phyloP scores from a whole-genome alignment of 1,140 invertebrate genomes.

The Pogonomyrmex californicus region DNA sequence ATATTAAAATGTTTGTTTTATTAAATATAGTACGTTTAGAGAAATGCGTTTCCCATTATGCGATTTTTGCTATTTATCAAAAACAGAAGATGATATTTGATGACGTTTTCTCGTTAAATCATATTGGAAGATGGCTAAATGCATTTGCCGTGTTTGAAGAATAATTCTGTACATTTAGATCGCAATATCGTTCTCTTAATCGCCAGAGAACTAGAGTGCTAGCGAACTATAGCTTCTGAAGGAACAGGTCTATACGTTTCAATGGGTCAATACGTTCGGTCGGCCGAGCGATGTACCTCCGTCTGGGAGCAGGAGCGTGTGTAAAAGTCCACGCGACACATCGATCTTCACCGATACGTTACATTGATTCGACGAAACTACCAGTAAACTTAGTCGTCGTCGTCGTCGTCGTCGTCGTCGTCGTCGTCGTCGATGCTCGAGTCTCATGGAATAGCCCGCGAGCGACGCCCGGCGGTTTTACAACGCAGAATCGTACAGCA shows the following conservation, averaged over 20 bases:
- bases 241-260: constrained; percentile 18
- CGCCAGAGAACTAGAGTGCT: neutral
- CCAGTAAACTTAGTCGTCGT: neutral
- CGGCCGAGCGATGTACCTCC: neutral
- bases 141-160: neutral
- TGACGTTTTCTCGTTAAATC: neutral
- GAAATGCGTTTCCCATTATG: neutral
- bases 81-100: neutral
- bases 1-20: neutral
- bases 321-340: constrained; percentile 37
- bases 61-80: neutral
- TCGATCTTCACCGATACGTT: constrained; percentile 23
- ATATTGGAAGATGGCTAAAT: neutral
- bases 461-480: neutral
- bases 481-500: neutral
- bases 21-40: neutral
- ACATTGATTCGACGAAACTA: constrained; percentile 26
- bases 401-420: neutral
- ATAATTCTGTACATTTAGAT: constrained; percentile 8
- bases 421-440: neutral
- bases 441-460: neutral
- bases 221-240: neutral
- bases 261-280: constrained; percentile 51
- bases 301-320: neutral
- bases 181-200: constrained; percentile 19